A percentile compares a stretch with the other conserved stretches of the same genome.
Conservation (phyloP, 2,888 invertebrate genomes). For the Cheiracanthium punctorium region DNA sequence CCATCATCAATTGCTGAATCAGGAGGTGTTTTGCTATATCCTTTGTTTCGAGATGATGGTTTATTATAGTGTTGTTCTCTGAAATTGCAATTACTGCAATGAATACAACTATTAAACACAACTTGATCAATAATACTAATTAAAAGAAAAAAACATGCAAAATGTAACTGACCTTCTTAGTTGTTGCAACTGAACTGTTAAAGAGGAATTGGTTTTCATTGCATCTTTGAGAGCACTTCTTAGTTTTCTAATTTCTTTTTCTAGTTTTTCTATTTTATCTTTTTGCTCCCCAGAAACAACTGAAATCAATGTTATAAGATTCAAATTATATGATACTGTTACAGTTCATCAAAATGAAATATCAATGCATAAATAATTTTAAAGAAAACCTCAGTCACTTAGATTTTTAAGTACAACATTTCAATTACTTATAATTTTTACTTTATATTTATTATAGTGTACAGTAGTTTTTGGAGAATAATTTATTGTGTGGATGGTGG, state of each 20-base stretch:
- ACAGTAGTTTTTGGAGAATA: no score
- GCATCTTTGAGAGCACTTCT: slow-evolving; percentile 68
- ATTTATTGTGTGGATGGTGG: no score
- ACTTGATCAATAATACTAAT: not conserved
- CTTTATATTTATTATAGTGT: no score
- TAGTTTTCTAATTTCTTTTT: slow-evolving; percentile 70
- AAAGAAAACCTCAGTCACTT: no score
- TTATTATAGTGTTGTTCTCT: slow-evolving; percentile 57
- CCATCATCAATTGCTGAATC: slow-evolving; percentile 50
- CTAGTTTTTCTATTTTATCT: slow-evolving; percentile 64
- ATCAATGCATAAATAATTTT: no score
- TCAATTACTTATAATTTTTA: no score
- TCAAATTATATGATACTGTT: no score
- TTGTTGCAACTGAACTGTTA: slow-evolving; percentile 62
- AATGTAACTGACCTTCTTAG: slow-evolving; percentile 33
- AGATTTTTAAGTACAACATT: no score
- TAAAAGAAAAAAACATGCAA: not conserved
- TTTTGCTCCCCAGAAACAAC: slow-evolving; percentile 48
- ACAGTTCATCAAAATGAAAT: no score
- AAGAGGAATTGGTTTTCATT: slow-evolving; percentile 65
- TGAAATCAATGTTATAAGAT: not conserved
- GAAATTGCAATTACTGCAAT: no score
- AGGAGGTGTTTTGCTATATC: slow-evolving; percentile 31
- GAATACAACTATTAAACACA: not conserved
- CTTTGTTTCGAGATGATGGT: slow-evolving; percentile 33